These are phyloP conservation scores for Cydia fagiglandana DNA, from an alignment of 1,140 invertebrate species.

Conservation along the genomic window DNA sequence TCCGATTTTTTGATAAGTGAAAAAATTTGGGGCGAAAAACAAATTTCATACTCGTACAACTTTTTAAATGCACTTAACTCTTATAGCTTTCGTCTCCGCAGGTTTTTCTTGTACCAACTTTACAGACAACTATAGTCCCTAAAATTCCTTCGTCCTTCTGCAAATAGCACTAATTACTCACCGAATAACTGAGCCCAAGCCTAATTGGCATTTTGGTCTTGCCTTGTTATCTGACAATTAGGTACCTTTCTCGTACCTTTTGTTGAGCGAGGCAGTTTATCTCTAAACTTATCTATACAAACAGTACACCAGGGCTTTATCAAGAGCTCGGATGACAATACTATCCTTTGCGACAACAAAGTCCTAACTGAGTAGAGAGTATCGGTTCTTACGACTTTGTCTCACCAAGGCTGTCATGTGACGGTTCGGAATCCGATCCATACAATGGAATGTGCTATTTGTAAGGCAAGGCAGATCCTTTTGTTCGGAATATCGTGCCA, in stretches of 20 bases:
- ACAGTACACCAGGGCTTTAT: conserved; percentile 9
- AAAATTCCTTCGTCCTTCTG: background rate
- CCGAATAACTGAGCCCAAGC: conserved; percentile 2
- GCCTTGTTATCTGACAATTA: conserved; percentile 19
- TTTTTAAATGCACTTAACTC: no score
- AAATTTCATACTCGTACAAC: no score
- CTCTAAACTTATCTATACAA: conserved; percentile 3
- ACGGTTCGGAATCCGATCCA: conserved; percentile 20
- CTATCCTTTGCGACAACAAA: background rate
- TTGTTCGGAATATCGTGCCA: background rate
- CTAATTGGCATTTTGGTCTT: conserved; percentile 5
- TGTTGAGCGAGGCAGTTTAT: conserved; percentile 11
- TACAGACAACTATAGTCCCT: background rate
- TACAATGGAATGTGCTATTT: conserved; percentile 23
- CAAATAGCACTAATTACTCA: conserved; percentile 13
- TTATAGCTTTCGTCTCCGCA: no score
- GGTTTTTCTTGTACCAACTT: no score
- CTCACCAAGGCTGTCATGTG: background rate
- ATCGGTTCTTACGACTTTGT: background rate
- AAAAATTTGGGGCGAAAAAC: no score
- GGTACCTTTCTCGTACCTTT: conserved; percentile 11
- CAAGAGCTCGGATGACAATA: conserved; percentile 10
- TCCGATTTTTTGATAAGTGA: no score
- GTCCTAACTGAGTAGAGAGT: background rate
- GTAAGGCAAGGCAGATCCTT: background rate